These are phyloP conservation scores for Clavelina lepadiformis DNA, from an alignment of 23 tunicate genomes.

Conservation along the genomic window DNA sequence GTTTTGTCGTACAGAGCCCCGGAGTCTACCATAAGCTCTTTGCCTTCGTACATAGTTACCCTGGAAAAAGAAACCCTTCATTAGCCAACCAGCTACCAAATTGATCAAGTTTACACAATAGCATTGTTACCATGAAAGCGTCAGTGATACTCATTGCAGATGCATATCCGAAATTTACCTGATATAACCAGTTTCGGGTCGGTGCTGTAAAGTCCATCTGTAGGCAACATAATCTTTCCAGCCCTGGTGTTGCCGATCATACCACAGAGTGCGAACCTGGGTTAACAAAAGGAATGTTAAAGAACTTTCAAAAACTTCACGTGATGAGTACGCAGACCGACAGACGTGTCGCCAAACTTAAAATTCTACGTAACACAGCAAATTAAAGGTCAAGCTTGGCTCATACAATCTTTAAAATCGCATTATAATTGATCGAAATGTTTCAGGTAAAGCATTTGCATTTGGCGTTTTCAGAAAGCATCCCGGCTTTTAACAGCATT, in stretches of 20 bases:
- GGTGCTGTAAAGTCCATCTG: slow-evolving; percentile 91
- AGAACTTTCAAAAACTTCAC: not conserved
- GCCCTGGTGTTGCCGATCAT: slow-evolving; percentile 55
- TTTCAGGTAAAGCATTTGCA: too few species aligned
- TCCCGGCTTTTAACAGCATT: too few species aligned
- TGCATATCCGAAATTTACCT: slow-evolving; percentile 31
- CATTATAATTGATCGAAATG: too few species aligned
- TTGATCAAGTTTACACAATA: not conserved
- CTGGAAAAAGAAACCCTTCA: slow-evolving; percentile 24
- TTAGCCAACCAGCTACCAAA: not conserved
- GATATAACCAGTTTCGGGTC: slow-evolving; percentile 80
- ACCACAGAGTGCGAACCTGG: slow-evolving; percentile 85
- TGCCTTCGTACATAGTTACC: slow-evolving; percentile 86
- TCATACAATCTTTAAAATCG: too few species aligned
- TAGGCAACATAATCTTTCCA: slow-evolving; percentile 85
- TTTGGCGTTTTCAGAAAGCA: too few species aligned
- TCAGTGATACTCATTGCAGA: not conserved
- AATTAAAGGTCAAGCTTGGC: too few species aligned
- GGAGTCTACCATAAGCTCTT: slow-evolving; percentile 71
- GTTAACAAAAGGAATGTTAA: not conserved
- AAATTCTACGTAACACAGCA: not conserved
- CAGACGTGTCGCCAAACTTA: too few species aligned
- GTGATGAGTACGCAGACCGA: too few species aligned
- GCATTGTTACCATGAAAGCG: not conserved
- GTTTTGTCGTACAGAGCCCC: slow-evolving; percentile 80